Percentiles rank a stretch among this genome's conserved stretches.
phyloP scores from a whole-genome alignment of 2,113 vertebrate species.

The Scolopax mira region DNA sequence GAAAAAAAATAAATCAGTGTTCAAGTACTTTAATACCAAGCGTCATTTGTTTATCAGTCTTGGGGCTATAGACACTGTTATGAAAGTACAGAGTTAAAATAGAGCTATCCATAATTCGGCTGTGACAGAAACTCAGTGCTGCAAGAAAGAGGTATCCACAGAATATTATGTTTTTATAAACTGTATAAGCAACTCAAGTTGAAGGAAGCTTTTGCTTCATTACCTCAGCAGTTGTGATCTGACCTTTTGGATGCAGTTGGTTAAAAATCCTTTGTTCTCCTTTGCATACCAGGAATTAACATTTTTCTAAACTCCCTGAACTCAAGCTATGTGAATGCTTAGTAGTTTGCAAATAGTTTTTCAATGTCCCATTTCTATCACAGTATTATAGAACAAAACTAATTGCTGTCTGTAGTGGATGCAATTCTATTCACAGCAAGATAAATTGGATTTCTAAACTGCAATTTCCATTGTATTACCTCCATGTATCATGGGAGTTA shows the following conservation, averaged over 20 bases:
- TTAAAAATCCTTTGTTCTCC: conserved; percentile 37
- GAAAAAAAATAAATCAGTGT: not conserved
- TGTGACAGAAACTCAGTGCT: conserved; percentile 8
- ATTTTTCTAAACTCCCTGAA: conserved; percentile 51
- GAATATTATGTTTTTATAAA: conserved; percentile 56
- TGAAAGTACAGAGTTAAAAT: not conserved
- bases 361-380: conserved; percentile 74
- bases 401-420: conserved; percentile 75
- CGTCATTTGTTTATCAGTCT: not conserved
- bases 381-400: conserved; percentile 72
- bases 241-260: conserved; percentile 53
- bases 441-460: conserved; percentile 79
- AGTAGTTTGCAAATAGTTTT: conserved; percentile 72
- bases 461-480: conserved; percentile 72
- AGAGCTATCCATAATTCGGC: conserved; percentile 11
- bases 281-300: conserved; percentile 57
- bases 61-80: not conserved
- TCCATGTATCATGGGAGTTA: conserved; percentile 65
- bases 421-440: conserved; percentile 81
- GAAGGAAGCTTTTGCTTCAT: conserved; percentile 45
- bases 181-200: conserved; percentile 36
- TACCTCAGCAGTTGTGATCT: conserved; percentile 52
- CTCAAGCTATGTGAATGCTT: conserved; percentile 19
- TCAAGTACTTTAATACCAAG: not conserved
- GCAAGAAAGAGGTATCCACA: conserved; percentile 47